Percentiles rank a stretch among this genome's conserved stretches.
Conservation (phyloP, 2,113 vertebrate species). For the Aegithalos caudatus region DNA sequence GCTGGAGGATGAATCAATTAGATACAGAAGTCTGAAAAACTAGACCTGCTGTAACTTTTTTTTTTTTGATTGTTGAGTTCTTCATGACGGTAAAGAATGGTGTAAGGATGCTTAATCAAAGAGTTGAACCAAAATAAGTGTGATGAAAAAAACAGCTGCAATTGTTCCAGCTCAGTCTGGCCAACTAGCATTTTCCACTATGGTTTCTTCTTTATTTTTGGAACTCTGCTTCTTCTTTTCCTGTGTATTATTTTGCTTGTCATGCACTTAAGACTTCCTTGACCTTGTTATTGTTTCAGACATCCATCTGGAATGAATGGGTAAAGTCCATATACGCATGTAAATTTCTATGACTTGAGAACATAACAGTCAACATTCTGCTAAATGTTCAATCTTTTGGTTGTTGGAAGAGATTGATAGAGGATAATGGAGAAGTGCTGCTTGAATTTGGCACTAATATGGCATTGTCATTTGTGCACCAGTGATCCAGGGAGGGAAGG, state of each 20-base stretch:
- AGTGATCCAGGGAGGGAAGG: not conserved
- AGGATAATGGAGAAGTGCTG: not conserved
- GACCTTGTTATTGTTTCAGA: not conserved
- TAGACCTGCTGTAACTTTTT: not conserved
- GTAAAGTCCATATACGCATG: not conserved
- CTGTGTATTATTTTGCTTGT: not conserved
- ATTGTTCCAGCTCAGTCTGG: not conserved
- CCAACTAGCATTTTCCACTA: not conserved
- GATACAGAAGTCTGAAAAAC: not conserved
- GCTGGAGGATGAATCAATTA: not conserved
- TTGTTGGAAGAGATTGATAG: not conserved
- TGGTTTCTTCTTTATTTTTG: not conserved
- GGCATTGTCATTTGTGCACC: not conserved
- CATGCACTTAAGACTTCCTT: not conserved
- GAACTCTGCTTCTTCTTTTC: not conserved
- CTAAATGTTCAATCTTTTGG: not conserved
- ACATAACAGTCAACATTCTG: not conserved
- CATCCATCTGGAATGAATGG: accelerated
- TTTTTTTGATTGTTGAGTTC: not conserved
- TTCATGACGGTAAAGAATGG: not conserved
- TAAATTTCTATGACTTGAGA: not conserved
- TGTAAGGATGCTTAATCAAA: not conserved
- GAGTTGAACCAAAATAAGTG: not conserved
- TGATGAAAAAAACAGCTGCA: not conserved
- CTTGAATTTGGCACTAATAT: not conserved